Conservation (phyloP, 1,140 invertebrate genomes). For the Heliconius hermathena region DNA sequence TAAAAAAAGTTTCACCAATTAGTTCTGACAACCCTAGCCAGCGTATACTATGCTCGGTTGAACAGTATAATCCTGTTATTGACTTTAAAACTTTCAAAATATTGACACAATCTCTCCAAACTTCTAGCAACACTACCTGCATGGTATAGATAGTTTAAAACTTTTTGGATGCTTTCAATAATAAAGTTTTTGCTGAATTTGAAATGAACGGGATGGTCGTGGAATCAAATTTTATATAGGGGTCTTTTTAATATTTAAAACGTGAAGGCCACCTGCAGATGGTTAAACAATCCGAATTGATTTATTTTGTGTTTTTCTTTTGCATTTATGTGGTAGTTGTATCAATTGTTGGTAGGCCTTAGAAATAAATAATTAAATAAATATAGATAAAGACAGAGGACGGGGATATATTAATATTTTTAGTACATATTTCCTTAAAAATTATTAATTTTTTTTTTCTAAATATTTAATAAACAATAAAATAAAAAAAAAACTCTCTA, state of each 20-base stretch:
- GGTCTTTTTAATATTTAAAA: neutral
- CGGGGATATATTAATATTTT: too few species aligned
- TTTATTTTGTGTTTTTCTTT: too few species aligned
- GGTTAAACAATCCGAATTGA: too few species aligned
- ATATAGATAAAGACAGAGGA: too few species aligned
- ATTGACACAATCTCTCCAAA: constrained; percentile 27
- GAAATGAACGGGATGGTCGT: neutral
- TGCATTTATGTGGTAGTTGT: too few species aligned
- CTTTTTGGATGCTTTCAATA: neutral
- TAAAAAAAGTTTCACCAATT: neutral
- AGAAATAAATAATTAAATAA: too few species aligned
- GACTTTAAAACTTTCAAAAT: constrained; percentile 32
- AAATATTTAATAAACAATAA: too few species aligned
- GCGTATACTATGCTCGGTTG: neutral
- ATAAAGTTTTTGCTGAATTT: neutral
- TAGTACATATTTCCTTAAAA: too few species aligned
- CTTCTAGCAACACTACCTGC: constrained; percentile 3
- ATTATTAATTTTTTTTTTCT: too few species aligned
- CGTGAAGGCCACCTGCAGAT: too few species aligned
- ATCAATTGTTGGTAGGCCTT: too few species aligned
- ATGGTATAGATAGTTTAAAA: neutral
- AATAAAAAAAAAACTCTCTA: too few species aligned
- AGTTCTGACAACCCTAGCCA: neutral
- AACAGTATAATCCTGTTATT: constrained; percentile 27
- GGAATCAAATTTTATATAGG: neutral